Evolutionary conservation across 2,113 vertebrate genomes (phyloP).

Genomic region (Microcebus jonahi): DNA sequence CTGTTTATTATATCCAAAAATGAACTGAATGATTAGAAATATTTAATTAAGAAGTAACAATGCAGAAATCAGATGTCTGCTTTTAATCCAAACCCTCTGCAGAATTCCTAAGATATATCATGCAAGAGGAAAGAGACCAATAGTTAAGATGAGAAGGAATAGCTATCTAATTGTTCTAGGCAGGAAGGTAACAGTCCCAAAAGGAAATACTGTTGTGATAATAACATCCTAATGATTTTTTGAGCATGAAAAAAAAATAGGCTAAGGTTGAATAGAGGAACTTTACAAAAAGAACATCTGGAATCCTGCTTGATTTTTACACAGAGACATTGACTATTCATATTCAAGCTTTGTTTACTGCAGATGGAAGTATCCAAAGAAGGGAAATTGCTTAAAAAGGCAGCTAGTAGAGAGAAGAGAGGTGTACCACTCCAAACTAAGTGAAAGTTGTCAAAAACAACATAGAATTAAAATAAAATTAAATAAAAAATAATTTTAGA

Average conservation of each 20-base stretch:
- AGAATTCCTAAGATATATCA: not conserved
- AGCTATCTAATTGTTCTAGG: not conserved
- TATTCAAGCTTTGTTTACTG: not conserved
- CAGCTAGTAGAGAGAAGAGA: not conserved
- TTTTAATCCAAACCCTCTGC: not conserved
- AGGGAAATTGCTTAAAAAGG: not conserved
- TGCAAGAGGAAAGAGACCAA: not conserved
- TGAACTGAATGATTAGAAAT: not conserved
- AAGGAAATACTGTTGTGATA: not conserved
- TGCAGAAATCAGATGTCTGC: not conserved
- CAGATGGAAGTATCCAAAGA: not conserved
- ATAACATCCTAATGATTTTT: not conserved
- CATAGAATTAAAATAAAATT: not conserved
- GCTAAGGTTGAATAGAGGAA: not conserved
- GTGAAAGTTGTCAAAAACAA: not conserved
- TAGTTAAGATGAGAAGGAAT: not conserved
- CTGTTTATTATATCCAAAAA: not conserved
- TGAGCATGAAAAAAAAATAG: not conserved
- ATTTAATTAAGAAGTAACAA: not conserved
- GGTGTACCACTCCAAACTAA: not conserved
- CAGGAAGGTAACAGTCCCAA: not conserved
- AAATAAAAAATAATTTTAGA: not conserved
- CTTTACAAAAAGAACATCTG: not conserved
- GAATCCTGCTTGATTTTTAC: not conserved
- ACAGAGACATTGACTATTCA: not conserved